phyloP scores from a whole-genome alignment of 2,113 vertebrate species.

The Camelus dromedarius region DNA sequence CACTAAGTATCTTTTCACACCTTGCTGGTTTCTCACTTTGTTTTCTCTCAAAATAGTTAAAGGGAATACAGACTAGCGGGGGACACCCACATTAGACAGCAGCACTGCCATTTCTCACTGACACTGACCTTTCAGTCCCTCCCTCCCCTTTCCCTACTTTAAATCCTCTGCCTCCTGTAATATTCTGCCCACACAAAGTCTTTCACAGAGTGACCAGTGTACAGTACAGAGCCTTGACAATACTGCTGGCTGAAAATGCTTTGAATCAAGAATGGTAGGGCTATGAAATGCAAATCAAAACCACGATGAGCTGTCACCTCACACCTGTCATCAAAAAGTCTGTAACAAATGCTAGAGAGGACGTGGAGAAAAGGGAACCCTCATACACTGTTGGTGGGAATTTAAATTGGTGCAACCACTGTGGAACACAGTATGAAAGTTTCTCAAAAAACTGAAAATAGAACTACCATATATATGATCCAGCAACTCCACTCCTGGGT shows the following conservation, averaged over 20 bases:
- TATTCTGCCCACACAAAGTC: neutral
- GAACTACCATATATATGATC: neutral
- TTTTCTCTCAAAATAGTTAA: constrained; percentile 13
- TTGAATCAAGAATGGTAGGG: neutral
- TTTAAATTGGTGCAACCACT: neutral
- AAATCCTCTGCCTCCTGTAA: neutral
- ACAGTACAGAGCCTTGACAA: neutral
- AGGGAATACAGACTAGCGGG: neutral
- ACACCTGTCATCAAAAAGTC: neutral
- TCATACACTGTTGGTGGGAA: neutral
- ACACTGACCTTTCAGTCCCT: neutral
- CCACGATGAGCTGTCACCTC: neutral
- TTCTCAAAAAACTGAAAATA: neutral
- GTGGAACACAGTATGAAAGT: neutral
- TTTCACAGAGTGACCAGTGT: neutral
- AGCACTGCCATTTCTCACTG: neutral
- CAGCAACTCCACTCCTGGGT: neutral
- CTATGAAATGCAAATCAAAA: neutral
- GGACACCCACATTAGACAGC: neutral
- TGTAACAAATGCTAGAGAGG: neutral
- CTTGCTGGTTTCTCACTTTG: constrained; percentile 10
- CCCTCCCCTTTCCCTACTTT: neutral
- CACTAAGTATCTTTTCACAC: neutral
- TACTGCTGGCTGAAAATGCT: neutral
- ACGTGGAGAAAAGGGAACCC: neutral